These are phyloP conservation scores for Bombus pyrosoma DNA, from an alignment of 1,140 invertebrate species.

Conservation along the genomic window DNA sequence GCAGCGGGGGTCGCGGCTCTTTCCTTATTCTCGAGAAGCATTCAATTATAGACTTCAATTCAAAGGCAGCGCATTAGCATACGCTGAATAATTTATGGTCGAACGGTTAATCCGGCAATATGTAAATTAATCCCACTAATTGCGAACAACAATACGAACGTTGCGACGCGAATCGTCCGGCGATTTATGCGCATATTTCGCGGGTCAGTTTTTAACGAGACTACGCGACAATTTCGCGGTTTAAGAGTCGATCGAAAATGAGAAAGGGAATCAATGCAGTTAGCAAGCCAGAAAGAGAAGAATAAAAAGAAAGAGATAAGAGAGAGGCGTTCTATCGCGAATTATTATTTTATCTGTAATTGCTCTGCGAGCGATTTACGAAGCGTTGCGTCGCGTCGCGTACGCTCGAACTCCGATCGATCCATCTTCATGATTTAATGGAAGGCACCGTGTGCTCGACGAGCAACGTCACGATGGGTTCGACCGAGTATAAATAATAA, in stretches of 20 bases:
- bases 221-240: slow-evolving; percentile 44
- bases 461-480: not conserved
- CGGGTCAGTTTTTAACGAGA: slow-evolving; percentile 54
- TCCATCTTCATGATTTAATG: slow-evolving; percentile 25
- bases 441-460: not conserved
- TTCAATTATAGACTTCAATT: slow-evolving; percentile 79
- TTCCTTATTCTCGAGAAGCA: slow-evolving; percentile 70
- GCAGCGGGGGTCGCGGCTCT: slow-evolving; percentile 4
- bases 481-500: slow-evolving; percentile 17
- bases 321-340: not conserved
- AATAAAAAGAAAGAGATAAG: not conserved
- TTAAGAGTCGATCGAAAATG: slow-evolving; percentile 34
- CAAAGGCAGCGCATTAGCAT: slow-evolving; percentile 74
- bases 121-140: slow-evolving; percentile 77
- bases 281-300: not conserved
- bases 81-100: slow-evolving; percentile 77
- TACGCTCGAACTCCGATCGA: slow-evolving; percentile 15
- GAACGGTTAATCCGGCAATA: slow-evolving; percentile 77
- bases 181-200: slow-evolving; percentile 67
- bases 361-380: slow-evolving; percentile 3
- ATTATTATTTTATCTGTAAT: slow-evolving; percentile 31
- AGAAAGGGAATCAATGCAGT: not conserved
- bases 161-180: slow-evolving; percentile 43
- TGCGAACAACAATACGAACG: slow-evolving; percentile 74
- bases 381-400: not conserved